Evolutionary conservation across 2,113 vertebrate species (phyloP), one percentile per base, ranked within the genome.

Genomic region (Pardalotus punctatus): DNA sequence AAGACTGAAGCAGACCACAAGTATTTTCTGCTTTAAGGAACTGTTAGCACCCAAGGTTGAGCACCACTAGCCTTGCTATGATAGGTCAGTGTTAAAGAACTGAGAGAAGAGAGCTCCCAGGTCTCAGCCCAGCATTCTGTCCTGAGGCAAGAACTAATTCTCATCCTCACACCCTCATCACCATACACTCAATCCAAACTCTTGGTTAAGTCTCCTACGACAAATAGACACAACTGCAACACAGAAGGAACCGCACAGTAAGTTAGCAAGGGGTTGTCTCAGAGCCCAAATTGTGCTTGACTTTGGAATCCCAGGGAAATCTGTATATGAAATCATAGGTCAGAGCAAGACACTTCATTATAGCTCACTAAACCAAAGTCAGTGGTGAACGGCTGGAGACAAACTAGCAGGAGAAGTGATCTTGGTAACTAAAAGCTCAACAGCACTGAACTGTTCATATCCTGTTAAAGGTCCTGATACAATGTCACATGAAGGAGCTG

Each of bases 401-500:
- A 87, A 69, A 47, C 14, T 3, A 78, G 54, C 33, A 90, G 35
- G 21, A 45, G 23, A 71, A 81, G 29, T 5, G 11, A 40, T 42
- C 33, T 24, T 45, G 9, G 18, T 36, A 93, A 67, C 22, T 17
- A 80, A 80, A 67, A 72, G 22, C 17, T 79, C 43, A 53, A 40
- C 1, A 36, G 22, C 54, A 22, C 14, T 66, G 13, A 77, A 28
- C 9, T 6, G 0, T 33, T 77, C 20, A 10, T 25, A 31, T 31
- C 47, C 64, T 48, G 35, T 65, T 29, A 38, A 67, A 89, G 57
- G 35, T 29, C 42, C 70, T 65, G 50, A 56, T 24, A 40, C 12
- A 35, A 57, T 24, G 29, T 10, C 42, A n/a, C 0, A 0, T 40
- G 24, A 24, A 65, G 40, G 58, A 64, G 19, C 56, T 64, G 40